Evolutionary conservation across 1,140 invertebrate genomes (phyloP).

Genomic region (Zaprionus vittiger): DNA sequence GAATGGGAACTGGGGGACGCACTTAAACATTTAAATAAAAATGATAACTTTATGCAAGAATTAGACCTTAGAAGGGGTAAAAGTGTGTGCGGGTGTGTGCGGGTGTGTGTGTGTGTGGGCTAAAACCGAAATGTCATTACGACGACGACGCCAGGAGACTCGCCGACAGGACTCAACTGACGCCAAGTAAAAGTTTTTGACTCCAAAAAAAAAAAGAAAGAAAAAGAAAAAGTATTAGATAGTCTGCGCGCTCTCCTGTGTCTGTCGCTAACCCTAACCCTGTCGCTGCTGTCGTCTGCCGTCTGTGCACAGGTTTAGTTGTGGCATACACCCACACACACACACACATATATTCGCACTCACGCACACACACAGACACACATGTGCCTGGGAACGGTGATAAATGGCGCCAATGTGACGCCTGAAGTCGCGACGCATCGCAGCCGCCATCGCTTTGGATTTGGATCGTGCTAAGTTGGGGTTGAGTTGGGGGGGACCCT

Average conservation of each 20-base stretch:
- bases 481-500: conserved; percentile 32
- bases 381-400: conserved; percentile 77
- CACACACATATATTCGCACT: conserved; percentile 1
- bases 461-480: conserved; percentile 24
- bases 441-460: conserved; percentile 57
- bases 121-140: conserved; percentile 76
- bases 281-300: conserved; percentile 32
- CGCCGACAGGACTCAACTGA: conserved; percentile 68
- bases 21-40: conserved; percentile 83
- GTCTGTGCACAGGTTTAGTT: conserved; percentile 76
- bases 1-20: conserved; percentile 21
- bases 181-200: conserved; percentile 80
- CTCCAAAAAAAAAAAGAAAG: conserved; percentile 38
- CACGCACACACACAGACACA: conserved; percentile 39
- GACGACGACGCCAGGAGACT: conserved; percentile 52
- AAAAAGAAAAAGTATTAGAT: conserved; percentile 66
- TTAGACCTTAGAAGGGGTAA: conserved; percentile 58
- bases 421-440: conserved; percentile 73
- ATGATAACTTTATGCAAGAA: conserved; percentile 79
- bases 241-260: conserved; percentile 45
- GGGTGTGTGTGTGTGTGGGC: conserved; percentile 19
- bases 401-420: conserved; percentile 84
- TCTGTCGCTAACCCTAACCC: conserved; percentile 16
- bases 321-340: conserved; percentile 33
- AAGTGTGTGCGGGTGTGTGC: conserved; percentile 43